Evolutionary conservation across 2,888 invertebrate genomes (phyloP).

Genomic region (Erynnis tages): DNA sequence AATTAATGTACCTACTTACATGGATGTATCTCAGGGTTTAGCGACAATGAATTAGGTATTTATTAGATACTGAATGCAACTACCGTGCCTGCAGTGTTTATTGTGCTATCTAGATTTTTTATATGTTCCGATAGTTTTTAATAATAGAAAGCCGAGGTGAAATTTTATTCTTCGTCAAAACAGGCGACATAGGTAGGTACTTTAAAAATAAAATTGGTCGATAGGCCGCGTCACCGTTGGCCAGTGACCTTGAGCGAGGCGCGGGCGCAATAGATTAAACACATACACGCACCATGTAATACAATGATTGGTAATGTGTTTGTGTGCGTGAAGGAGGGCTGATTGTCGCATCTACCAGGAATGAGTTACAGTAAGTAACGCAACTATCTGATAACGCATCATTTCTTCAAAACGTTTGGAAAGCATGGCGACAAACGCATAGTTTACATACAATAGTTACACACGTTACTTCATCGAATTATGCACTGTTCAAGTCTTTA

Average conservation of each 20-base stretch:
- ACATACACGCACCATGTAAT: conserved; percentile 42
- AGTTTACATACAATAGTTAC: conserved; percentile 12
- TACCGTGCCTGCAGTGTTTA: too few relatives aligned
- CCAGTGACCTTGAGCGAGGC: conserved; percentile 68
- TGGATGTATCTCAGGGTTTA: too few relatives aligned
- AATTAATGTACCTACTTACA: too few relatives aligned
- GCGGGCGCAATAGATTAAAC: conserved; percentile 66
- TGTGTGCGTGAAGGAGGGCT: conserved; percentile 43
- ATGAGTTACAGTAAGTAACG: conserved; percentile 38
- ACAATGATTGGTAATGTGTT: conserved; percentile 32
- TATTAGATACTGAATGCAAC: too few relatives aligned
- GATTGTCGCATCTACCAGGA: conserved; percentile 35
- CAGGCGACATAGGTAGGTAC: conserved; percentile 50
- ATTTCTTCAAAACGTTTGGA: conserved; percentile 26
- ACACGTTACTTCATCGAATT: conserved; percentile 5
- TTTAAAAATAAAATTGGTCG: conserved; percentile 56
- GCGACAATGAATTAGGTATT: too few relatives aligned
- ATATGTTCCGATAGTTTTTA: background rate
- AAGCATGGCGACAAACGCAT: conserved; percentile 20
- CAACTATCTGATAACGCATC: conserved; percentile 45
- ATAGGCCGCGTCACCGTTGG: conserved; percentile 59
- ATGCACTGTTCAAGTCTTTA: background rate
- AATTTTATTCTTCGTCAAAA: conserved; percentile 37
- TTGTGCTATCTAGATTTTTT: background rate
- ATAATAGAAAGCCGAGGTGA: conserved; percentile 25